A percentile compares a stretch with the other conserved stretches of the same genome.
These are phyloP conservation scores for Dissostichus mawsoni DNA, from an alignment of 2,113 vertebrate species.

Conservation along the genomic window DNA sequence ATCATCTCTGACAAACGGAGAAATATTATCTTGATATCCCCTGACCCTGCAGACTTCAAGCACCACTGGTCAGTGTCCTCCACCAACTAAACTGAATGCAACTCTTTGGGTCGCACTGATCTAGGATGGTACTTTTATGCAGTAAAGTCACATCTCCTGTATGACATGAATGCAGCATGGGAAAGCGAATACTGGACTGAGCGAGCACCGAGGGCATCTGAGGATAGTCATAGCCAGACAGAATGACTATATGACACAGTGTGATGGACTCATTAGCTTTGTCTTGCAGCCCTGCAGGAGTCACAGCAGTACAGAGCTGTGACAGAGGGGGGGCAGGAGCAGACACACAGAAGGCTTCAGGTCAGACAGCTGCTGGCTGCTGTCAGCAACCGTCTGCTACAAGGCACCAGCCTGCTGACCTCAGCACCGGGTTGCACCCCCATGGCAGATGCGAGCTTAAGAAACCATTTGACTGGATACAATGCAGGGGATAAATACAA, in stretches of 20 bases:
- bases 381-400: not conserved
- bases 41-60: not conserved
- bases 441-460: not conserved
- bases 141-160: not conserved
- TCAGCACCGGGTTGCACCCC: not conserved
- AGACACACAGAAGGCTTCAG: conserved; percentile 6
- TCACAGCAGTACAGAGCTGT: not conserved
- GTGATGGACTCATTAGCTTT: not conserved
- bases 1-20: not conserved
- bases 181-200: not conserved
- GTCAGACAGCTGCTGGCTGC: not conserved
- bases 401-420: not conserved
- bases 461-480: not conserved
- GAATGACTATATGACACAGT: conserved; percentile 5
- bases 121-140: not conserved
- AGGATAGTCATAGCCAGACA: not conserved
- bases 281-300: not conserved
- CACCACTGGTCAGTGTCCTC: not conserved
- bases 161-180: conserved; percentile 29
- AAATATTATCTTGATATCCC: not conserved
- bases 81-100: not conserved
- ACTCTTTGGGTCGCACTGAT: not conserved
- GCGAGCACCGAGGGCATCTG: not conserved
- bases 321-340: not conserved
- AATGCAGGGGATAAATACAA: not conserved